Conservation (phyloP, 53 echinoderm and acorn worm species). For the Echinarachnius parma region DNA sequence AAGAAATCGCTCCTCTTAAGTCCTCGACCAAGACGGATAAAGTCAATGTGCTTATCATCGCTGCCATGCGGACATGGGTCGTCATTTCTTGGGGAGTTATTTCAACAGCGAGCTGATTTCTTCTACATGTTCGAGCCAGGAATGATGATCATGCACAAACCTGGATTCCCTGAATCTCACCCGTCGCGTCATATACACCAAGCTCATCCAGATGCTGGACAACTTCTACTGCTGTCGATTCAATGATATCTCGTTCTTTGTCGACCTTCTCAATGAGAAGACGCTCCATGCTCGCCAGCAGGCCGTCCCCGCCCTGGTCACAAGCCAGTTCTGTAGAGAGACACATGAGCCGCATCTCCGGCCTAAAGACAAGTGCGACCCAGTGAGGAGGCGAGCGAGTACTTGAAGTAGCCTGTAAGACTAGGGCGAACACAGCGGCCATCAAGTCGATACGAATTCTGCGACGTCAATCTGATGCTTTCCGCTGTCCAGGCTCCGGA, state of each 20-base stretch:
- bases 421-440: slow-evolving; percentile 33
- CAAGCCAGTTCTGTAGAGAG: slow-evolving; percentile 29
- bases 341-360: neutral
- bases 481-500: slow-evolving; percentile 42
- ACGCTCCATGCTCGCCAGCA: slow-evolving; percentile 31
- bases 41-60: slow-evolving; percentile 50
- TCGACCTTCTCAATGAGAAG: slow-evolving; percentile 36
- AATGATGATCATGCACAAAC: slow-evolving; percentile 37
- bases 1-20: no score
- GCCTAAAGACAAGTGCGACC: slow-evolving; percentile 30
- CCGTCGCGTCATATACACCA: slow-evolving; percentile 31
- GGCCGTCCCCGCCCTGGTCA: slow-evolving; percentile 49
- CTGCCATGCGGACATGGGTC: slow-evolving; percentile 91
- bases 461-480: slow-evolving; percentile 59
- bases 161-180: slow-evolving; percentile 39
- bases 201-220: slow-evolving; percentile 60
- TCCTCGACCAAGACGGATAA: neutral
- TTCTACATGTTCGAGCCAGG: slow-evolving; percentile 95
- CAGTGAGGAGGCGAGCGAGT: slow-evolving; percentile 24
- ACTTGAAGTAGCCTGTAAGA: slow-evolving; percentile 40
- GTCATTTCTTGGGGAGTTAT: slow-evolving; percentile 77
- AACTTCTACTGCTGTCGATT: slow-evolving; percentile 63
- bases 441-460: slow-evolving; percentile 77
- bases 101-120: slow-evolving; percentile 60
- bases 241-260: slow-evolving; percentile 51